phyloP scores from a whole-genome alignment of 2,113 vertebrate species.

The Smithornis capensis region DNA sequence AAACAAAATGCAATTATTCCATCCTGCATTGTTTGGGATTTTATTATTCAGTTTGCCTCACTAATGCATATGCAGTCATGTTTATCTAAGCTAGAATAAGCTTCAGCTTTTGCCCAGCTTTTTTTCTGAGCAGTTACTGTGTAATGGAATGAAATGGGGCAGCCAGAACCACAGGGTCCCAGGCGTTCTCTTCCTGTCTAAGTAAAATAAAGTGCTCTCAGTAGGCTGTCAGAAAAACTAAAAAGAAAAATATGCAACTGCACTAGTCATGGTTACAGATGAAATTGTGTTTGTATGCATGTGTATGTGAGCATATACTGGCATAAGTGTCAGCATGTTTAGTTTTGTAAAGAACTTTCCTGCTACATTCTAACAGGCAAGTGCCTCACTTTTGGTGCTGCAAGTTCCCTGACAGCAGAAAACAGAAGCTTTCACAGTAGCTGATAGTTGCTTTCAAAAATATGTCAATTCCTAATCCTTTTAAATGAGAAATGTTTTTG shows the following conservation, averaged over 20 bases:
- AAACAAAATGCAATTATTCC: not conserved
- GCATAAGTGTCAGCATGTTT: not conserved
- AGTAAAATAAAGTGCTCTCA: conserved; percentile 16
- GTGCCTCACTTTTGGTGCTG: not conserved
- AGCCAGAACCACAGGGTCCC: not conserved
- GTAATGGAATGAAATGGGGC: not conserved
- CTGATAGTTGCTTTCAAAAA: not conserved
- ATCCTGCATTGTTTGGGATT: not conserved
- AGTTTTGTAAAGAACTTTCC: not conserved
- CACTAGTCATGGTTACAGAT: not conserved
- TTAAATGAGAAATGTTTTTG: not conserved
- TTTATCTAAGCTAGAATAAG: not conserved
- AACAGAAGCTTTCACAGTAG: not conserved
- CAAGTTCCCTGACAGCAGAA: not conserved
- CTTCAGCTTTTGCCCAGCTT: not conserved
- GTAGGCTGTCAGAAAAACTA: not conserved
- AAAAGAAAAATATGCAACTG: not conserved
- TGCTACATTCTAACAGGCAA: not conserved
- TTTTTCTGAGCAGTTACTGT: not conserved
- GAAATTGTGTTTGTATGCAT: not conserved
- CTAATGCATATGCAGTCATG: not conserved
- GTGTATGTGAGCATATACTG: not conserved
- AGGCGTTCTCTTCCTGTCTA: not conserved
- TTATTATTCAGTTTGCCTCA: not conserved
- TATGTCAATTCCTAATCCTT: not conserved